phyloP scores from a whole-genome alignment of 2,888 invertebrate genomes.

The Eristalinus aeneus region DNA sequence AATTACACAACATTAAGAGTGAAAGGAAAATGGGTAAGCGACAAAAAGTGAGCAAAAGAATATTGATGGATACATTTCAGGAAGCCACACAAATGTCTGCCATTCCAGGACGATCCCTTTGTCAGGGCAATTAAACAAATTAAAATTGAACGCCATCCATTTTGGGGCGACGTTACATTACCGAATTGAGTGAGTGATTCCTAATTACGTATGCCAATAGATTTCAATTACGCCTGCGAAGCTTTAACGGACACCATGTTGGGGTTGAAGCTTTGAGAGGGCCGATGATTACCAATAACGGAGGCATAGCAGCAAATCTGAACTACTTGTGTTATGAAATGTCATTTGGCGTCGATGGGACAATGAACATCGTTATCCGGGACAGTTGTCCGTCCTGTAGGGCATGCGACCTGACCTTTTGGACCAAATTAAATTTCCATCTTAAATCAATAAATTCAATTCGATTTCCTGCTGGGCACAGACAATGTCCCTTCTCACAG shows the following conservation, averaged over 20 bases:
- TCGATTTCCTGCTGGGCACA: background rate
- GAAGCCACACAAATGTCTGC: conserved; percentile 24
- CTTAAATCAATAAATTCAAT: conserved; percentile 6
- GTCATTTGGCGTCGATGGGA: background rate
- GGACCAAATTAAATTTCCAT: background rate
- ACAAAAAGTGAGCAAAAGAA: too few species aligned
- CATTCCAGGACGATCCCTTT: background rate
- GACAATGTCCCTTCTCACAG: background rate
- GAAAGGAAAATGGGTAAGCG: background rate
- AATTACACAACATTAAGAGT: conserved; percentile 17
- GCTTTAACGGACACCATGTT: background rate
- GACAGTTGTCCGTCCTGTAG: background rate
- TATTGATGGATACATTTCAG: background rate
- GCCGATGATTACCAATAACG: background rate
- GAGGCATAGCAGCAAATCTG: background rate
- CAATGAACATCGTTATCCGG: background rate
- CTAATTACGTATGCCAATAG: conserved; percentile 18
- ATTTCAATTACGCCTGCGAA: conserved; percentile 17
- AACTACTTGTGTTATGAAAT: background rate
- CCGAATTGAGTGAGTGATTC: background rate
- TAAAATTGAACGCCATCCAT: conserved; percentile 14
- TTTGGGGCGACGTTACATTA: background rate
- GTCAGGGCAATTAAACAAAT: conserved; percentile 32
- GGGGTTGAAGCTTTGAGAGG: background rate
- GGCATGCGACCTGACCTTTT: background rate